phyloP scores from a whole-genome alignment of 1,140 invertebrate genomes.

The Ctenoplectra terminalis region DNA sequence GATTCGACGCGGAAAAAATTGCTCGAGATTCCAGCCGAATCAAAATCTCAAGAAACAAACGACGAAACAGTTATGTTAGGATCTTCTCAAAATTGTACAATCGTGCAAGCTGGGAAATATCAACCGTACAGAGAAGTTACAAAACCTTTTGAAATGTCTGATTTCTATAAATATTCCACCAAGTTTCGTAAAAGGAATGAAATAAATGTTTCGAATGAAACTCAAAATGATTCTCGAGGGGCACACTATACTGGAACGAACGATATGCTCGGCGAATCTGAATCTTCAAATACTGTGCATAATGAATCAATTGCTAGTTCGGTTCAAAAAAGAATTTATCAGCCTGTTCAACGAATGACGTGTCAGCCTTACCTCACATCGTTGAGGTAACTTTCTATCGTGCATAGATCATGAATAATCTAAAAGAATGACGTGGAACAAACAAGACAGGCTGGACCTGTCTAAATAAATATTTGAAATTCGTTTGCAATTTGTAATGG shows the following conservation, averaged over 20 bases:
- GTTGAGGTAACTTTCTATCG: slow-evolving; percentile 57
- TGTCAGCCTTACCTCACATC: slow-evolving; percentile 77
- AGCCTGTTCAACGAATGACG: slow-evolving; percentile 81
- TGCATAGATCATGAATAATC: not conserved
- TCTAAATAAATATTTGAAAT: slow-evolving; percentile 9
- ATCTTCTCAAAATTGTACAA: slow-evolving; percentile 90
- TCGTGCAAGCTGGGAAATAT: slow-evolving; percentile 93
- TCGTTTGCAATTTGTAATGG: not conserved
- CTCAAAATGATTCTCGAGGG: slow-evolving; percentile 37
- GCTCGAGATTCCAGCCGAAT: slow-evolving; percentile 80
- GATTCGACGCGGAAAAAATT: slow-evolving; percentile 66
- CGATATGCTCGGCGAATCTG: slow-evolving; percentile 37
- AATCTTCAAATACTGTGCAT: slow-evolving; percentile 22
- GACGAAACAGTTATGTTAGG: slow-evolving; percentile 85
- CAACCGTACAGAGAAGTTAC: slow-evolving; percentile 96
- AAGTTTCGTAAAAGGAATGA: slow-evolving; percentile 90
- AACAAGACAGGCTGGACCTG: slow-evolving; percentile 55
- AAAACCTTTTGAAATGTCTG: slow-evolving; percentile 98
- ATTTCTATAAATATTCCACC: slow-evolving; percentile 98
- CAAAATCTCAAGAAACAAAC: slow-evolving; percentile 71
- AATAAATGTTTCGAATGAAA: slow-evolving; percentile 39
- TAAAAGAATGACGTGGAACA: not conserved
- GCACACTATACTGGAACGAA: slow-evolving; percentile 6
- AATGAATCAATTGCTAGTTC: slow-evolving; percentile 59
- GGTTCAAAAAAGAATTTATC: slow-evolving; percentile 82